Evolutionary conservation across 2,888 invertebrate genomes (phyloP), one percentile per base, ranked within the genome.

Genomic region (Brachyopa scutellaris): DNA sequence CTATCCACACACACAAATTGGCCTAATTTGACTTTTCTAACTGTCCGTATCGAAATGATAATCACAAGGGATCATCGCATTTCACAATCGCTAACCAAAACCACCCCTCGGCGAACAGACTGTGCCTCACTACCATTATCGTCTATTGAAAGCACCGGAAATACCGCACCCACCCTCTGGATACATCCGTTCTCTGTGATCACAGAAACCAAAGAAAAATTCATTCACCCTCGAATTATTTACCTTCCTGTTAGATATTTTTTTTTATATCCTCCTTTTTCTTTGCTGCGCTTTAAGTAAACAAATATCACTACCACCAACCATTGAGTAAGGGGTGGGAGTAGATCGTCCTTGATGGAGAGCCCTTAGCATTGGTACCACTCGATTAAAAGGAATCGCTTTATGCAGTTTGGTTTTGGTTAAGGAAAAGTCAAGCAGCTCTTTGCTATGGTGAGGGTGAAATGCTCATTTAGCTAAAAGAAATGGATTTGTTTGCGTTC

Each of bases 21-120:
- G 76, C 82, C 84, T 85, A 84, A 85, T 85, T 85, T 85, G 79
- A 84, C 85, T 84, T 80, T 80, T 61, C 84, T 80, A 83, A 85
- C 84, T 76, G 82, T 84, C 84, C 85, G 83, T 85, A 84, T 82
- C 82, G 77, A 82, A 85, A 84, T 83, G 84, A 84, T 85, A 84
- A 85, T 85, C 85, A 85, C 85, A 84, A 83, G 83, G 85, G 84
- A 84, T 82, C 82, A 82, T 82, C 82, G 66, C 82, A 82, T 66
- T 76, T 80, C 62, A 80, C 69, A 74, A 70, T 74, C 55, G 17
- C 36, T 8, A 31, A 21, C 21, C 57, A 33, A 21, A 40, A 17
- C 59, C 61, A 62, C 61, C 72, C 72, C 42, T 62, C 61, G 40
- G 11, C 19, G 5, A 36, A 29, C 49, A 29, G n/a, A 7, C 51